Percentiles rank a stretch among this genome's conserved stretches.
Conservation (phyloP, 2,888 invertebrate genomes). For the Tipula unca region DNA sequence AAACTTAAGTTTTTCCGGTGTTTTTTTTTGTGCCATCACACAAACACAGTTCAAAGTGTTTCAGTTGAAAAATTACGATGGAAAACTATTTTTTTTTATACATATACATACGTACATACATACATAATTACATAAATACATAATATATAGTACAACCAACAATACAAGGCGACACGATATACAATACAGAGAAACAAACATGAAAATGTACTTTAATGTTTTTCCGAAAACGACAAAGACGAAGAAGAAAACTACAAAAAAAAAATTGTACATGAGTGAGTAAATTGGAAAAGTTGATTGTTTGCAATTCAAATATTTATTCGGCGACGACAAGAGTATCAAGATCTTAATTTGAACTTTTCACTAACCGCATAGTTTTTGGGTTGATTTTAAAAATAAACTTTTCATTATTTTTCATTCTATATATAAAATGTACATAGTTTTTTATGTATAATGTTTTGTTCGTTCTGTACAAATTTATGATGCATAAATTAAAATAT, state of each 20-base stretch:
- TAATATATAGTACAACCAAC: not conserved
- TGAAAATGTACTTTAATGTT: not conserved
- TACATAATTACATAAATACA: too few species aligned
- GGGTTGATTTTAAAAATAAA: not conserved
- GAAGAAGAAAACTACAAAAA: not conserved
- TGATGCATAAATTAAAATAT: not conserved
- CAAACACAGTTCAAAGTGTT: not conserved
- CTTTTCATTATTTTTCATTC: not conserved
- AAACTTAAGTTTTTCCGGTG: not conserved
- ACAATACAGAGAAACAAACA: not conserved
- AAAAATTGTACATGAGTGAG: not conserved
- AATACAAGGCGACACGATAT: not conserved
- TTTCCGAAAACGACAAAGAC: not conserved
- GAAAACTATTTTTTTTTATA: not conserved
- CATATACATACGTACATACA: too few species aligned
- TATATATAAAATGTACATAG: not conserved
- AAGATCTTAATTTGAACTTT: not conserved
- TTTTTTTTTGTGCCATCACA: not conserved
- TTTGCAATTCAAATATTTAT: not conserved
- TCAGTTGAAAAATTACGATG: not conserved
- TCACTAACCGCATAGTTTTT: not conserved
- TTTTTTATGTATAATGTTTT: not conserved
- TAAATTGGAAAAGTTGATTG: not conserved
- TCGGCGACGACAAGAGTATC: not conserved
- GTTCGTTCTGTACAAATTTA: not conserved